These are phyloP conservation scores for Meda fulgida DNA, from an alignment of 2,797 vertebrate species.

Conservation along the genomic window DNA sequence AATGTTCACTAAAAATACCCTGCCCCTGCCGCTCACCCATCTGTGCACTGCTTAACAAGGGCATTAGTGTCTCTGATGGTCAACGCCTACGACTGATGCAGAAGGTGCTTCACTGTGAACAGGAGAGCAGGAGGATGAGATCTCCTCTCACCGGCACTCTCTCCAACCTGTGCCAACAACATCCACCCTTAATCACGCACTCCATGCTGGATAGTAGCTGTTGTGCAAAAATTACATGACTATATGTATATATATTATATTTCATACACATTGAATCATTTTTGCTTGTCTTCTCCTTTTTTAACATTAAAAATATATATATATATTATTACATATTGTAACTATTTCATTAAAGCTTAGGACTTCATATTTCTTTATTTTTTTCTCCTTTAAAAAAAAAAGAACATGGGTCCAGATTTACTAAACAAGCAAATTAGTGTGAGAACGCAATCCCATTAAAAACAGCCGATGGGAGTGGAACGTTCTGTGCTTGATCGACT, in stretches of 20 bases:
- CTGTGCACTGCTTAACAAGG: constrained; percentile 34
- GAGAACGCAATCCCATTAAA: too few species aligned
- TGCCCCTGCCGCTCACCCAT: constrained; percentile 42
- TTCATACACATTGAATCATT: not conserved
- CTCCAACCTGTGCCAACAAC: not conserved
- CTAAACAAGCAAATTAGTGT: too few species aligned
- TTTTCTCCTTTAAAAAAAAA: too few species aligned
- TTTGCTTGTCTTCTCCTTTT: not conserved
- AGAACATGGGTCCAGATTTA: too few species aligned
- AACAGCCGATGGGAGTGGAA: too few species aligned
- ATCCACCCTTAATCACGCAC: not conserved
- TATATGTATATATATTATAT: not conserved
- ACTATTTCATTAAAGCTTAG: not conserved
- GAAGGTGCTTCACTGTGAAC: constrained; percentile 7
- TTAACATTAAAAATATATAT: not conserved
- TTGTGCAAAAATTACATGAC: not conserved
- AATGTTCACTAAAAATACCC: constrained; percentile 35
- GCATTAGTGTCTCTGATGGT: constrained; percentile 8
- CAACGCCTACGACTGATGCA: constrained; percentile 10
- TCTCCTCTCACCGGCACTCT: not conserved
- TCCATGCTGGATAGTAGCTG: not conserved
- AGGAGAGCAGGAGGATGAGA: not conserved
- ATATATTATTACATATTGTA: not conserved
- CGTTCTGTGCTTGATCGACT: too few species aligned
- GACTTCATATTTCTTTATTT: too few species aligned